Percentiles rank a stretch among this genome's conserved stretches.
phyloP scores from a whole-genome alignment of 2,888 invertebrate species.

The Polylopha cassiicola region DNA sequence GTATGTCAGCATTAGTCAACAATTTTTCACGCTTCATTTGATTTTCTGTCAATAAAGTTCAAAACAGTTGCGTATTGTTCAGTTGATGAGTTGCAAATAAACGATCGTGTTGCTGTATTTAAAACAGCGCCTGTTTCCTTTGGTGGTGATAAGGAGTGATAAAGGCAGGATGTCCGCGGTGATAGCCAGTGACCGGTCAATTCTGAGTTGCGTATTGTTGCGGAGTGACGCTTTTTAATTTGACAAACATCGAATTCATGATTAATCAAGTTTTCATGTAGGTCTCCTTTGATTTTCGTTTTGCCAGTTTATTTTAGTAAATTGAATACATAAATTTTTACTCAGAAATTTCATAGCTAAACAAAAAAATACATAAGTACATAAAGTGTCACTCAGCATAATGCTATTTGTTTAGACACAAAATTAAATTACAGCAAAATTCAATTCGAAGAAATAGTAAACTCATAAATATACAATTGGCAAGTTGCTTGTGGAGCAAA shows the following conservation, averaged over 20 bases:
- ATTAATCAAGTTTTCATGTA: no score
- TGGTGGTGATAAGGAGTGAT: conserved; percentile 46
- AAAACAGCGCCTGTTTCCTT: conserved; percentile 69
- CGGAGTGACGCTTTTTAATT: conserved; percentile 8
- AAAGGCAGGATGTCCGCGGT: conserved; percentile 62
- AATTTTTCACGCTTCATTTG: no score
- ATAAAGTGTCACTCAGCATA: conserved; percentile 26
- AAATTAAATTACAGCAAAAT: conserved; percentile 41
- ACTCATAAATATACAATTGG: conserved; percentile 76
- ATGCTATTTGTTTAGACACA: conserved; percentile 33
- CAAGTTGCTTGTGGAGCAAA: conserved; percentile 58
- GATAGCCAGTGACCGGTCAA: conserved; percentile 62
- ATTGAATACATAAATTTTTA: no score
- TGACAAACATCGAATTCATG: no score
- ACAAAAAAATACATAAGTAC: conserved; percentile 14
- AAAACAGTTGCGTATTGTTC: no score
- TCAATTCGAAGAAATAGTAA: conserved; percentile 55
- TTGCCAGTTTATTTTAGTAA: no score
- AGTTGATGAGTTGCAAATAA: no score
- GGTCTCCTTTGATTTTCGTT: no score
- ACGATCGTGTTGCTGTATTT: no score
- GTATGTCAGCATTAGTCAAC: no score
- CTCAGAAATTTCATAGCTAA: conserved; percentile 12
- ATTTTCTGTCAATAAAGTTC: no score
- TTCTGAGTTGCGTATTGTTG: conserved; percentile 23